A percentile compares a stretch with the other conserved stretches of the same genome.
These are phyloP conservation scores for Heliothis subflexa DNA, from an alignment of 1,140 invertebrate species.

Conservation along the genomic window DNA sequence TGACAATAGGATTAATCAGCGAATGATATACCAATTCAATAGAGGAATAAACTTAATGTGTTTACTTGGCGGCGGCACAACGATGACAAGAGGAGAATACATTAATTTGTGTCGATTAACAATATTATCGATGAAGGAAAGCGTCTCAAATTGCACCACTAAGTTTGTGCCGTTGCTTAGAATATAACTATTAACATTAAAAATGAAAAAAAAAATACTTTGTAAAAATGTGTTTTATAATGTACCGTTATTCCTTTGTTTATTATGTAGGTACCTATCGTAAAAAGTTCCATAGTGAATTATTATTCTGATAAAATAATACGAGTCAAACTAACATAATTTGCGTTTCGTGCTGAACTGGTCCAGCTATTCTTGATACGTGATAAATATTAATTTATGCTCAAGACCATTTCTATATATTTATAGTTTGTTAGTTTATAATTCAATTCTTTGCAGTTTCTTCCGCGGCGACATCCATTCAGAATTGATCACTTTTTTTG, in stretches of 20 bases:
- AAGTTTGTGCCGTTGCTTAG: too few relatives aligned
- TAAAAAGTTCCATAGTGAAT: too few relatives aligned
- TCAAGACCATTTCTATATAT: neutral
- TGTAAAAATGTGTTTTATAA: too few relatives aligned
- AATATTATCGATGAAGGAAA: neutral
- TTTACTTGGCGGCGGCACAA: neutral
- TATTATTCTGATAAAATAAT: neutral
- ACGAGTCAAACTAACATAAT: conserved; percentile 1
- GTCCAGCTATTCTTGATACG: neutral
- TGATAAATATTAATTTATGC: conserved; percentile 13
- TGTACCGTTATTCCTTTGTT: too few relatives aligned
- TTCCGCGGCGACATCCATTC: too few relatives aligned
- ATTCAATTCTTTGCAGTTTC: neutral
- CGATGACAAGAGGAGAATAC: neutral
- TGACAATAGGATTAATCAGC: conserved; percentile 22
- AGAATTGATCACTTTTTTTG: too few relatives aligned
- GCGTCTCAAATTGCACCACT: too few relatives aligned
- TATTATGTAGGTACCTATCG: too few relatives aligned
- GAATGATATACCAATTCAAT: conserved; percentile 12
- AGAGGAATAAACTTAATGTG: conserved; percentile 15
- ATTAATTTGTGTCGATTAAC: neutral
- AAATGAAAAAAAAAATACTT: too few relatives aligned
- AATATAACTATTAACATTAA: too few relatives aligned
- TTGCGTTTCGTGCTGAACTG: neutral
- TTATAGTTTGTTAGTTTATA: neutral